Evolutionary conservation across 1,140 invertebrate genomes (phyloP).

Genomic region (Bacillus rossius): DNA sequence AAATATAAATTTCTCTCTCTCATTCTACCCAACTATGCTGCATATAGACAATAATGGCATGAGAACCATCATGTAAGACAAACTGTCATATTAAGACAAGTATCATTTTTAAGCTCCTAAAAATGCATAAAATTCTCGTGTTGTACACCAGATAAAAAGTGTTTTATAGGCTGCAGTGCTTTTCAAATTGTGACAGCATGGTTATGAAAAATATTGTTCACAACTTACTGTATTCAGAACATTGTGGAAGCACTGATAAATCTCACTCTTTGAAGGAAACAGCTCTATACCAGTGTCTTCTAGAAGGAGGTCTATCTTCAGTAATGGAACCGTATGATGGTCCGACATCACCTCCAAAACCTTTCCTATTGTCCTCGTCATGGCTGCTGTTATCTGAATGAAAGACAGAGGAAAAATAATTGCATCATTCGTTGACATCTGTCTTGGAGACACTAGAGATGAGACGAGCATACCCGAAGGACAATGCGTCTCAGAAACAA

Average conservation of each 20-base stretch:
- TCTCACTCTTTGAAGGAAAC: conserved; percentile 37
- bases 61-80: too few species aligned
- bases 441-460: background rate
- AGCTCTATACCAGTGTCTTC: conserved; percentile 36
- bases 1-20: too few species aligned
- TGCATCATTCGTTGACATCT: background rate
- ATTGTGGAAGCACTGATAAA: conserved; percentile 23
- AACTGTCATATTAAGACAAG: too few species aligned
- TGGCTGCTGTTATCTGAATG: conserved; percentile 45
- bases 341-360: conserved; percentile 43
- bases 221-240: conserved; percentile 18
- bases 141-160: too few species aligned
- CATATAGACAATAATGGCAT: too few species aligned
- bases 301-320: conserved; percentile 44
- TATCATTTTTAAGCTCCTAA: too few species aligned
- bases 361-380: conserved; percentile 48
- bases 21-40: too few species aligned
- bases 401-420: background rate
- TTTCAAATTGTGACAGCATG: too few species aligned
- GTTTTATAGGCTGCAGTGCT: too few species aligned
- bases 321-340: conserved; percentile 41
- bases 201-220: too few species aligned
- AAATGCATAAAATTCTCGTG: too few species aligned
- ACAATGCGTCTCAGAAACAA: background rate
- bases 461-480: background rate